phyloP scores from a whole-genome alignment of 2,888 invertebrate genomes.

The Eupithecia pulchellata region DNA sequence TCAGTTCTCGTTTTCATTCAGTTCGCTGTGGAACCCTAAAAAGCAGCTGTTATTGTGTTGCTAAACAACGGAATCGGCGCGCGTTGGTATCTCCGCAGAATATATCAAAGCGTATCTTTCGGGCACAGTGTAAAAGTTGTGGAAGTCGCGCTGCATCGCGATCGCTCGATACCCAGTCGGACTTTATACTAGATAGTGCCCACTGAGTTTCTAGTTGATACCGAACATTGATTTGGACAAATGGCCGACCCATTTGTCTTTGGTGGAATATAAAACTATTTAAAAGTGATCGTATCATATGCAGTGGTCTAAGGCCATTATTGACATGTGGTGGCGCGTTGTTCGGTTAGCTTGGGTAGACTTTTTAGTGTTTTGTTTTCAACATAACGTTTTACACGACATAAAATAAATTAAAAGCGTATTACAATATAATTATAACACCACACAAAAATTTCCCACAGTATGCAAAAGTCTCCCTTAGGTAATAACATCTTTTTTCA shows the following conservation, averaged over 20 bases:
- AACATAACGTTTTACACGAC: no score
- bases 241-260: neutral
- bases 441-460: no score
- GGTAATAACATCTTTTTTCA: no score
- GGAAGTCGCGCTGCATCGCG: constrained; percentile 54
- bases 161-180: constrained; percentile 36
- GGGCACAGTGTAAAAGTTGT: constrained; percentile 55
- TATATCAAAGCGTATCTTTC: constrained; percentile 59
- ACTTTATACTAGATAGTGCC: constrained; percentile 17
- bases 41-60: constrained; percentile 48
- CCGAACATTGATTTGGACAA: constrained; percentile 8
- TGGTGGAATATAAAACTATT: neutral
- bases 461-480: no score
- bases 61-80: constrained; percentile 54
- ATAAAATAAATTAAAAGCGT: no score
- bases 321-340: neutral
- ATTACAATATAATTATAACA: no score
- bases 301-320: neutral
- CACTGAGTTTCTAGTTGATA: neutral
- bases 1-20: neutral
- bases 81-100: constrained; percentile 54
- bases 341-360: neutral
- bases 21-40: neutral
- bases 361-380: no score
- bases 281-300: neutral